phyloP scores from a whole-genome alignment of 2,113 vertebrate species.

The Myiopsitta monachus region DNA sequence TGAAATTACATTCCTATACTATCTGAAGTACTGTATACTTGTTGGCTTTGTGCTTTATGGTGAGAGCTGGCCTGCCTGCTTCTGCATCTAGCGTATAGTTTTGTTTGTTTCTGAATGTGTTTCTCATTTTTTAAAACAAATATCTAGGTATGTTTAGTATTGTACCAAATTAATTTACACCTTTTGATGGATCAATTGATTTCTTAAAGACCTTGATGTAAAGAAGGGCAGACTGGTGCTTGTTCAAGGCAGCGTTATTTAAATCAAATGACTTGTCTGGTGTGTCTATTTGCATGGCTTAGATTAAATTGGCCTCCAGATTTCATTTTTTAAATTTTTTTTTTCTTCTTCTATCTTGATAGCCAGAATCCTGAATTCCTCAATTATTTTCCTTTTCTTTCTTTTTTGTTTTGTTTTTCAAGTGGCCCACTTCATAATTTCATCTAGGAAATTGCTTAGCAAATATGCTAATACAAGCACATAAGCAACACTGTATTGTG shows the following conservation, averaged over 20 bases:
- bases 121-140: background rate
- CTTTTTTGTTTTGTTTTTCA: fast-evolving
- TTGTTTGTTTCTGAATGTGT: background rate
- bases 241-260: background rate
- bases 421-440: background rate
- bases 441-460: background rate
- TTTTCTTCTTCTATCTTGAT: background rate
- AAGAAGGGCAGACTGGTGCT: background rate
- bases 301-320: background rate
- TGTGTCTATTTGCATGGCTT: background rate
- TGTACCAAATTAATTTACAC: background rate
- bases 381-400: fast-evolving
- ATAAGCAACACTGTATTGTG: background rate
- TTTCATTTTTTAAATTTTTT: background rate
- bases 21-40: background rate
- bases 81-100: background rate
- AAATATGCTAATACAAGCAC: background rate
- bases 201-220: background rate
- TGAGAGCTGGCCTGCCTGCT: background rate
- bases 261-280: background rate
- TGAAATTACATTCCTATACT: background rate
- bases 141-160: background rate
- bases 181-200: background rate
- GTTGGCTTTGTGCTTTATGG: background rate
- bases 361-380: background rate